phyloP scores from a whole-genome alignment of 2,888 invertebrate genomes.

The Amphipoea oculea region DNA sequence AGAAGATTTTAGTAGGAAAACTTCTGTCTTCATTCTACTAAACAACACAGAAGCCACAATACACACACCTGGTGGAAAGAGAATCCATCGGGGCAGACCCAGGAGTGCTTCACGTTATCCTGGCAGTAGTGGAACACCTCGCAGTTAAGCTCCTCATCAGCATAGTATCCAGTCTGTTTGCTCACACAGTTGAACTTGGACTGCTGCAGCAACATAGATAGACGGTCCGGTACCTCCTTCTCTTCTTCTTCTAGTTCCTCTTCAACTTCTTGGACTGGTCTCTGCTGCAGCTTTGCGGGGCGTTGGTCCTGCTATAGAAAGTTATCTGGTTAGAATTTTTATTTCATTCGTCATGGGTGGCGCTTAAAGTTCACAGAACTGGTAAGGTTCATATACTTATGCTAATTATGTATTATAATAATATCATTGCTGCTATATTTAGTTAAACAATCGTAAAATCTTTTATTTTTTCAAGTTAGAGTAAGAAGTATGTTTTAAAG shows the following conservation, averaged over 20 bases:
- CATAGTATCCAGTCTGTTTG: conserved; percentile 97
- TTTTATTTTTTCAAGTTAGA: no score
- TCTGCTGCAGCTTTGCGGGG: conserved; percentile 78
- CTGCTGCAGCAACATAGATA: conserved; percentile 94
- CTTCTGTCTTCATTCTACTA: neutral
- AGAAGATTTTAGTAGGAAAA: neutral
- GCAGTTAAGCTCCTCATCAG: conserved; percentile 96
- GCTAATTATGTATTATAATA: neutral
- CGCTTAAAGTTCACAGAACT: neutral
- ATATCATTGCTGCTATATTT: neutral
- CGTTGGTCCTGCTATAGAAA: conserved; percentile 78
- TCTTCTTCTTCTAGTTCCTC: conserved; percentile 93
- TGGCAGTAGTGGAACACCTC: conserved; percentile 98
- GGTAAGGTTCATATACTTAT: neutral
- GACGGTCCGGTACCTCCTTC: conserved; percentile 96
- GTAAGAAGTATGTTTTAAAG: neutral
- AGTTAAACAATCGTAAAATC: neutral
- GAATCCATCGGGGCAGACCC: conserved; percentile 98
- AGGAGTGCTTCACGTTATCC: conserved; percentile 96
- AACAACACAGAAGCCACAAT: neutral
- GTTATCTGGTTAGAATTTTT: neutral
- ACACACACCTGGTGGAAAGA: conserved; percentile 94
- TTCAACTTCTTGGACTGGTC: conserved; percentile 78
- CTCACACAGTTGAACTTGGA: conserved; percentile 95
- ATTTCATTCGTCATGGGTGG: neutral